Evolutionary conservation across 2,797 vertebrate species (phyloP), one percentile per base, ranked within the genome.

Genomic region (Tapera naevia): DNA sequence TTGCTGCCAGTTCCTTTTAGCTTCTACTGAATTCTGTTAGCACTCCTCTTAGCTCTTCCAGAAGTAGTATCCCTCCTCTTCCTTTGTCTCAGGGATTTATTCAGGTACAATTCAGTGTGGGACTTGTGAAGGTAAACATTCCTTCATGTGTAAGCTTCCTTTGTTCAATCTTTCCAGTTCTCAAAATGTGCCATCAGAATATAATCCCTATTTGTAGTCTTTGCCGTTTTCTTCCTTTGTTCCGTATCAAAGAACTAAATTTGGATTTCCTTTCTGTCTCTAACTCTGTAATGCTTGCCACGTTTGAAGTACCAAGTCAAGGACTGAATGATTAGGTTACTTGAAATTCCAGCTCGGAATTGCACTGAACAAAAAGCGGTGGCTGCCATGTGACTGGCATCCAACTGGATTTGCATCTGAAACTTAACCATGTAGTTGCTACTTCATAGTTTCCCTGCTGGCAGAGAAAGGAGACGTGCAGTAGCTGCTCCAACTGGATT

Each of bases 291-390:
- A 35, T 11, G n/a, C 48, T 88, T 61, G 43, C 37, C 14, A 1
- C 60, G 24, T 71, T 71, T 48, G 33, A 66, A 88, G 76, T 37
- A 58, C 69, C 65, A 65, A 66, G 56, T 37, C 67, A 50, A 56
- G 84, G 57, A 13, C 80, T 80, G 85, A 90, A 74, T 85, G 45
- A 41, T 22, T 10, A 53, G 67, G 45, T 90, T 93, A 39, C 83
- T 94, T 93, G 86, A 93, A 93, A 92, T 95, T 94, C 84, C 69
- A 86, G 72, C 87, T 92, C 64, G 35, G 69, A 60, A n/a, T 53
- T 78, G 33, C 74, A 13, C 21, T 62, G 73, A 48, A 88, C 65
- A 72, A 91, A 65, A 60, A 84, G 82, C 85, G 53, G 65, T 70
- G 73, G 58, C 82, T 61, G 71, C 80, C 48, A 11, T 70, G 86